Evolutionary conservation across 2,888 invertebrate genomes (phyloP).

Genomic region (Drosophila paramelanica): DNA sequence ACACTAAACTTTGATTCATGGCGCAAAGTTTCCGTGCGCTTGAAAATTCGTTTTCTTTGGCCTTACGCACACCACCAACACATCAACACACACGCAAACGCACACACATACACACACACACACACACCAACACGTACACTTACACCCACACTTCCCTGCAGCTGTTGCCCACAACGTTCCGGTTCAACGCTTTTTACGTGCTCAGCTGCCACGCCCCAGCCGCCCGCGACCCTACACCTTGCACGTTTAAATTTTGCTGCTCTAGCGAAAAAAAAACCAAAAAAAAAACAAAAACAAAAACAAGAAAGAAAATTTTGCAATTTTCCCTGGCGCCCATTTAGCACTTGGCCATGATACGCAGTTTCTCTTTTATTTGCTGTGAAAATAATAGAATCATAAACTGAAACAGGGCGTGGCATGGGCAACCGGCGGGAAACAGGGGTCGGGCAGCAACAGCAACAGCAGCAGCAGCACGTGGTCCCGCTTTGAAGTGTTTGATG

Average conservation of each 20-base stretch:
- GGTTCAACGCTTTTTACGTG: conserved; percentile 79
- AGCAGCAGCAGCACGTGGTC: conserved; percentile 55
- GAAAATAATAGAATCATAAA: conserved; percentile 79
- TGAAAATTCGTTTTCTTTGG: conserved; percentile 76
- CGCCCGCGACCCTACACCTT: conserved; percentile 27
- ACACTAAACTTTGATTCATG: conserved; percentile 81
- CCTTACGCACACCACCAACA: conserved; percentile 61
- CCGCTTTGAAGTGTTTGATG: conserved; percentile 81
- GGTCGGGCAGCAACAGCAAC: not conserved
- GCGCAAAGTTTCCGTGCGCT: conserved; percentile 76
- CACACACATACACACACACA: conserved; percentile 35
- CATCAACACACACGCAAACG: conserved; percentile 30
- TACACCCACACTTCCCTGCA: conserved; percentile 57
- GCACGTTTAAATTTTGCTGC: conserved; percentile 49
- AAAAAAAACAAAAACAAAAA: conserved; percentile 15
- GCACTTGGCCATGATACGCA: conserved; percentile 80
- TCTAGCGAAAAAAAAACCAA: conserved; percentile 30
- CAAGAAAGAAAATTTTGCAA: conserved; percentile 61
- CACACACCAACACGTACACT: conserved; percentile 30
- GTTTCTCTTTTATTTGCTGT: conserved; percentile 81
- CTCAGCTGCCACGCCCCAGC: conserved; percentile 68
- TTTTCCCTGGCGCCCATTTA: conserved; percentile 78
- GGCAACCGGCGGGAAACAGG: conserved; percentile 1
- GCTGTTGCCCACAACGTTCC: conserved; percentile 80
- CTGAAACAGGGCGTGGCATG: conserved; percentile 66